Base-by-base conservation (phyloP, 1,140 invertebrate genomes). In the Bicyclus anynana region DNA sequence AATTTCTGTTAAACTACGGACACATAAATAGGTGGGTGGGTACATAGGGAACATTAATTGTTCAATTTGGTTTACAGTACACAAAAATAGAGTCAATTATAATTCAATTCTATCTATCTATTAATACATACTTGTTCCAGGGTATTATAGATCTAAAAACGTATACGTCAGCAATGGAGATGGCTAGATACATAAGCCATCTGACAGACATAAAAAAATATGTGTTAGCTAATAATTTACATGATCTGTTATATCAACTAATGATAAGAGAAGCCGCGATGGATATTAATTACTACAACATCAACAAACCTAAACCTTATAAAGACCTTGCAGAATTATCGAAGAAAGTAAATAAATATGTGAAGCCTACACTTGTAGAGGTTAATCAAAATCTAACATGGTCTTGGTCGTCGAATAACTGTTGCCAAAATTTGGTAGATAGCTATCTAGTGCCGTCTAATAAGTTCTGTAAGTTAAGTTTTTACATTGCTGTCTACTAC, bases 281-380 rank as follows among this genome's bases (percentile, higher is more conserved):
- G 65, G 52, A 68, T 4, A 78, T 81, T 16, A 84, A 80, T 35
- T 84, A 79, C 20, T 75, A 85, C 37, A 87, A 87, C 51, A 64
- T 85, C 5, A 83, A 81, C 46, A 64, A 74, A 51, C 52, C 42
- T 0, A 74, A 53, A 37, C 65, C 71, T 10, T 71, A 77, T 12
- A 53, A 60, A 2, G 72, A 57, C 0, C 50, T 86, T 14, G 51
- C 67, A 5, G 52, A 62, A 1, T 57, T 87, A 14, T 20, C 51
- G 18, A 13, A 13, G 0, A 73, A 76, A 52, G 48, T 87, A 1
- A 87, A 85, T 40, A 51, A 48, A 38, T 85, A 76, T 48, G 74
- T 87, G 2, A 87, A 85, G 17, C 82, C 82, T 5, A 83, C 69
- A 5, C 49, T 87, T 13, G n/a, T 33, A 7, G 37, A 56, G 37